Evolutionary conservation across 2,888 invertebrate species (phyloP), one percentile per base, ranked within the genome.

Genomic region (Torymus aiolomorphi): DNA sequence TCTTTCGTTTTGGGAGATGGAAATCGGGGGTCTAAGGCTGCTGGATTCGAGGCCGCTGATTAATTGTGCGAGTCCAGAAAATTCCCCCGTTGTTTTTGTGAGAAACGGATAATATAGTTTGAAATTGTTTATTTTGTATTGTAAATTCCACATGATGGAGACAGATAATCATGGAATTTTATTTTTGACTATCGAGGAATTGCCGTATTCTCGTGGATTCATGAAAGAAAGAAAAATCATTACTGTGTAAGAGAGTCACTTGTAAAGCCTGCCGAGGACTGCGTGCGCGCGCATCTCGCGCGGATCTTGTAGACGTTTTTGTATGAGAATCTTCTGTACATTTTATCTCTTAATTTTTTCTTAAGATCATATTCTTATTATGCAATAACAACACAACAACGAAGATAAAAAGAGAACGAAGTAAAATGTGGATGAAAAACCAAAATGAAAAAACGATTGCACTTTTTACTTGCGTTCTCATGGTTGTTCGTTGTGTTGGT

Each of bases 301-400:
- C 42, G 42, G 78, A 83, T 82, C 80, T 56, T 85, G 82, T 85
- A 85, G 82, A 86, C 84, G 85, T 89, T 89, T 86, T 86, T 88
- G 86, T 88, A 86, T 84, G 80, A 83, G 75, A 84, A 87, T 88
- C 87, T 88, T 89, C 87, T 90, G 90, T 90, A 90, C 88, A 90
- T 89, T 90, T 89, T 88, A 87, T 88, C 82, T 84, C 84, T 87
- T 87, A 88, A 86, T 88, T 87, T 42, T 42, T 88, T 82, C 78
- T 66, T 79, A 78, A 82, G 73, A 77, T 76, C 76, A 74, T 80
- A 78, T 63, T 69, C 74, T 73, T 71, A 87, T 86, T 87, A 88
- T 86, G 82, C 83, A 82, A 84, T 87, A 85, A 86, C 84, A 84
- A 83, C 79, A 82, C 83, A 82, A 81, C 83, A 81, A 72, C 74